Base-by-base conservation (phyloP, 2,113 vertebrate species). In the Rallus limicola region DNA sequence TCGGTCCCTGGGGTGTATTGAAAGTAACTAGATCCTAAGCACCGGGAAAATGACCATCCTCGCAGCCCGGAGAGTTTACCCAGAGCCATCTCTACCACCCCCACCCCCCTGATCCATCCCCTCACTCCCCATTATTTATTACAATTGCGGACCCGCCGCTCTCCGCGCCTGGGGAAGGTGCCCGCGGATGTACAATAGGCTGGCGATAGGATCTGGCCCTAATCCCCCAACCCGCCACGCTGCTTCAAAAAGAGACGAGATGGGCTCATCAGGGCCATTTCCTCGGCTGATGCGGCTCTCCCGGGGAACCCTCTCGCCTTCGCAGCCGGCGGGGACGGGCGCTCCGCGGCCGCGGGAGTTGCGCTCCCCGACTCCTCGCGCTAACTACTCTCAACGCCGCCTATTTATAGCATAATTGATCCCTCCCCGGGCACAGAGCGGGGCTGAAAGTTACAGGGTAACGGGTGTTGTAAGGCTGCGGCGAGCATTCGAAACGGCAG, bases 21-120 rank as follows among this genome's bases (percentile, higher is more conserved):
- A 93, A 92, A 58, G 96, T 95, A 98, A 97, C 91, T 38, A 52
- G 95, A 96, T 91, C 92, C 88, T 67, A 91, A 95, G 65, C 90
- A 52, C 75, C 24, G 85, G 42, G 46, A 42, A 94, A 97, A 97
- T 59, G 93, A 92, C 83, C 95, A 48, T 88, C 74, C 69, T 38
- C 59, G 28, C 86, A 96, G 96, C 92, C 96, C 81, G 71, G 80
- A 55, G 60, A 86, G 84, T 92, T 90, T 70, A 86, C 72, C 56
- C 88, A 88, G 82, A 68, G 58, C 93, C 91, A 69, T 3, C 28
- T 34, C 26, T 5, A 28, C 46, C 23, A 15, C 52, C 26, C 9
- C 29, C 28, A 15, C 36, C 23, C 71, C 72, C 40, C 17, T 46
- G 44, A 46, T 46, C 44, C 44, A 46, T 46, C 15, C 46, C 60